Base-by-base conservation (phyloP, 2,888 invertebrate species). In the Agonopterix arenella region DNA sequence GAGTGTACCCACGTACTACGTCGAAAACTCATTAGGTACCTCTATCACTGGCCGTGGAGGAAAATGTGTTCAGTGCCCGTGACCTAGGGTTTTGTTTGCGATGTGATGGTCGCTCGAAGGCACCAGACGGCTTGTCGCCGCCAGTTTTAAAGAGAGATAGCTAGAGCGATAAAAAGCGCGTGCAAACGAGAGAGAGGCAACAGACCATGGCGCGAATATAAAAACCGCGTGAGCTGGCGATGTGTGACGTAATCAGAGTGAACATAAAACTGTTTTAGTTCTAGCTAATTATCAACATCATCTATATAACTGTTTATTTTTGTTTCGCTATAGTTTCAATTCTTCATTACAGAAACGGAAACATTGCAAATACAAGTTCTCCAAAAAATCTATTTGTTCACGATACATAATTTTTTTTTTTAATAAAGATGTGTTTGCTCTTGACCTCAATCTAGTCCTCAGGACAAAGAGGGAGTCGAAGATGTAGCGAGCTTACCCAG, bases 121-220 rank as follows among this genome's bases (percentile, higher is more conserved):
- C 67, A 78, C 77, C 89, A 89, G 89, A 89, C 89, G 74, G 89
- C 88, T 76, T 89, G 89, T 86, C 89, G 89, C 89, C 89, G 77
- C 77, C 75, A 68, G 70, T 70, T 66, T 57, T 61, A 64, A 78
- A 86, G 70, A 62, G 78, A 77, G 85, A 86, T 68, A 63, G 70
- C 61, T 54, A 66, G 64, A 74, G 62, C 58, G 57, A 62, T 63
- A 64, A 66, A 56, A 57, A 55, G 57, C 51, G 68, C 57, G 81
- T 55, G 69, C 52, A 71, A 88, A 70, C 60, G 79, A 78, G 82
- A 81, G 56, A 57, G 56, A 57, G 69, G 54, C 58, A 58, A 54
- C 50, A 62, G 58, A 55, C 67, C 64, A 77, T 76, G 68, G 75
- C 69, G 75, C 74, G 66, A 68, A 76, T 72, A 79, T 80, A 84